Conservation (phyloP, 2,888 invertebrate species). For the Thymelicus lineola region DNA sequence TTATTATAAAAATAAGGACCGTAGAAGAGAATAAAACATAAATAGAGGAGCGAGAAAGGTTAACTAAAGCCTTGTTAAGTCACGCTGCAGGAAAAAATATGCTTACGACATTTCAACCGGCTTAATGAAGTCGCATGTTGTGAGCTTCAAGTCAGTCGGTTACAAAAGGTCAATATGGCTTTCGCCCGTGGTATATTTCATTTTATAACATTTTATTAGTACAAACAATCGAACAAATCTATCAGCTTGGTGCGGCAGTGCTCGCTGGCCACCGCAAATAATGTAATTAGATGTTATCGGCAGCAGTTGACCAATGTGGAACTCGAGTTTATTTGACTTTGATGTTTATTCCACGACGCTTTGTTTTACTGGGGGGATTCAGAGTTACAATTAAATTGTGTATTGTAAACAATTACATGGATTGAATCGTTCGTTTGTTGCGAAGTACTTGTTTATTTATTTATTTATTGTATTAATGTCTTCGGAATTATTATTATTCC, state of each 20-base stretch:
- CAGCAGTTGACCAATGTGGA: background rate
- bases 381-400: too few relatives aligned
- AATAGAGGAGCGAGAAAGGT: background rate
- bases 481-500: too few relatives aligned
- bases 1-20: background rate
- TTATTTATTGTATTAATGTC: too few relatives aligned
- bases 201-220: constrained; percentile 26
- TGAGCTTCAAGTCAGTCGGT: constrained; percentile 5
- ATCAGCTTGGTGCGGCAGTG: background rate
- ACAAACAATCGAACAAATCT: constrained; percentile 9
- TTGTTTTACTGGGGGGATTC: too few relatives aligned
- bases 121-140: constrained; percentile 22
- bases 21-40: background rate
- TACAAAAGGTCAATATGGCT: constrained; percentile 29
- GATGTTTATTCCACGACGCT: background rate
- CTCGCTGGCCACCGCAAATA: constrained; percentile 6
- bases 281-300: constrained; percentile 1
- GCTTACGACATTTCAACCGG: background rate
- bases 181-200: constrained; percentile 20
- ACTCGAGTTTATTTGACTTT: background rate
- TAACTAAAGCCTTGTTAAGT: too few relatives aligned
- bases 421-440: too few relatives aligned
- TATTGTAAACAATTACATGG: too few relatives aligned
- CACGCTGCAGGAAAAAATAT: too few relatives aligned
- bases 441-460: too few relatives aligned